Base-by-base conservation (phyloP, 64 coral and sea anemone genomes). In the Platygyra sinensis region DNA sequence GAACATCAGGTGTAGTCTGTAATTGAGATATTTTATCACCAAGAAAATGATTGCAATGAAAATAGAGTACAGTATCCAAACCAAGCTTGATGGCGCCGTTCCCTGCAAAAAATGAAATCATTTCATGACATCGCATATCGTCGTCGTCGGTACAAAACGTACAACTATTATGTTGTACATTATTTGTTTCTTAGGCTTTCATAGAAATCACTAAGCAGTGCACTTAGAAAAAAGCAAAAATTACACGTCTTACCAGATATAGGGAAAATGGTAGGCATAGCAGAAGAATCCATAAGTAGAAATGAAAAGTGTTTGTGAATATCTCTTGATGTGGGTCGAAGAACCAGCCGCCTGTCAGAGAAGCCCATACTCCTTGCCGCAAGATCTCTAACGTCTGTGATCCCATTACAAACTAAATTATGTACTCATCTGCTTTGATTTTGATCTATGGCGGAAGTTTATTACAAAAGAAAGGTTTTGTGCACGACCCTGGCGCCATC, bases 281-380 rank as follows among this genome's bases (percentile, higher is more conserved):
- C 16, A 99, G 89, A 79, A 99, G 80, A 78, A 99, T 99, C 97
- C 97, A 99, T 74, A 99, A 88, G 49, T 99, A 99, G 63, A 99
- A 99, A 95, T 99, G 97, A 82, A 99, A 95, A 55, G 97, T 99
- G 78, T 99, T 99, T 6, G 94, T 99, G 36, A 99, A 99, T 36
- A 99, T 93, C 46, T 93, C 91, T 73, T 99, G 97, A 80, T 99
- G 97, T 8, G 97, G 97, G 33, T 99, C 97, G 91, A 96, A 99
- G 85, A 99, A 99, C 97, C 97, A 99, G 22, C 97, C 97, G 17
- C 97, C 97, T 12, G 97, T 99, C 12, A 99, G 54, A 14, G 97
- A 99, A 5, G 97, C 97, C 97, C 97, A 99, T 16, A 99, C 86
- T 10, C 97, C 97, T 54, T 96, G 97, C 25, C 97, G 89, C 36